Evolutionary conservation across 2,888 invertebrate genomes (phyloP).

Genomic region (Cantharis lateralis): DNA sequence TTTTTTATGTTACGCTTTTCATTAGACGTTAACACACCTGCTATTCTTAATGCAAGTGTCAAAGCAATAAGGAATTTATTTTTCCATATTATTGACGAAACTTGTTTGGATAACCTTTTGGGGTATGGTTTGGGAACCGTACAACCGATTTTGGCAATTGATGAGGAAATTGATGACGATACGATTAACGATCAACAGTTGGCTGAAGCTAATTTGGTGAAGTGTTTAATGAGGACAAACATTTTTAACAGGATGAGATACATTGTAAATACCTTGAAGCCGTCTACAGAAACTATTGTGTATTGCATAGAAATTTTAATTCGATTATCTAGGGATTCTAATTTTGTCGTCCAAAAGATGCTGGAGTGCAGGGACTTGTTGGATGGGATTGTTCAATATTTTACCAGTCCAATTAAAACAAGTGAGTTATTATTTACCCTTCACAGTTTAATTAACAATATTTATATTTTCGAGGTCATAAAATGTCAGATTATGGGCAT

Average conservation of each 20-base stretch:
- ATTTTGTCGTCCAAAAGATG: constrained; percentile 67
- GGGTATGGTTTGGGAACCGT: constrained; percentile 68
- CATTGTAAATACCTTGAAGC: constrained; percentile 66
- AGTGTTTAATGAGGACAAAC: constrained; percentile 74
- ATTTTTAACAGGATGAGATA: constrained; percentile 74
- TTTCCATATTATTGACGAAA: constrained; percentile 79
- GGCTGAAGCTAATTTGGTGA: constrained; percentile 80
- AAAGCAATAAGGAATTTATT: constrained; percentile 76
- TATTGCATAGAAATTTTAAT: constrained; percentile 80
- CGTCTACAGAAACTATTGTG: constrained; percentile 72
- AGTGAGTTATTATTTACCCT: not conserved
- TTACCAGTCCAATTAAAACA: constrained; percentile 57
- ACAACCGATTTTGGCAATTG: constrained; percentile 62
- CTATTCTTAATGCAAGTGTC: constrained; percentile 75
- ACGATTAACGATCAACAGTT: constrained; percentile 87
- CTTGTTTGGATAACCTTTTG: constrained; percentile 69
- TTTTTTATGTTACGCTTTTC: constrained; percentile 83
- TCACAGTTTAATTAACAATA: not conserved
- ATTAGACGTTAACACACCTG: constrained; percentile 79
- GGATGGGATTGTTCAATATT: constrained; percentile 62
- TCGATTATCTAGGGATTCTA: constrained; percentile 78
- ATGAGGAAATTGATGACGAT: constrained; percentile 58
- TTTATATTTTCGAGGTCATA: constrained; percentile 25
- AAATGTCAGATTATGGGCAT: constrained; percentile 62
- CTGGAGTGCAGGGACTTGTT: constrained; percentile 69